Evolutionary conservation across 2,888 invertebrate genomes (phyloP).

Genomic region (Pseudoips prasinana): DNA sequence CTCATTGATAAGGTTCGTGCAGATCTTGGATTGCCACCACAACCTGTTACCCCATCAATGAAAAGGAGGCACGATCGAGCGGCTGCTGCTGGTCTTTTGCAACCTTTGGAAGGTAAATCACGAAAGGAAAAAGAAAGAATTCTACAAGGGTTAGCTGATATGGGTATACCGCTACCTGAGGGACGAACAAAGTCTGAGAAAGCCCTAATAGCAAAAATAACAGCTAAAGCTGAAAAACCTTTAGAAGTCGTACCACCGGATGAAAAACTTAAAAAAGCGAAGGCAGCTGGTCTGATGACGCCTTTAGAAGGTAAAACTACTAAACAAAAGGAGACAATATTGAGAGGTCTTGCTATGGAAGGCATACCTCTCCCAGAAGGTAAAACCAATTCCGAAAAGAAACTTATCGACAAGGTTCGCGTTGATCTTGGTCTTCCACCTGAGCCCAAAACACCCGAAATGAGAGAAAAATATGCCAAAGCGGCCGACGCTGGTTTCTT

Average conservation of each 20-base stretch:
- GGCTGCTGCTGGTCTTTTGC: slow-evolving; percentile 23
- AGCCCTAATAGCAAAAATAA: slow-evolving; percentile 6
- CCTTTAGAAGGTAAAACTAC: slow-evolving; percentile 6
- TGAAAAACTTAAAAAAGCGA: too few relatives aligned
- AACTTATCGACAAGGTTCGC: slow-evolving; percentile 16
- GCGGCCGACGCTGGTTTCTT: slow-evolving; percentile 30
- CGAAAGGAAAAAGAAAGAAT: slow-evolving; percentile 32
- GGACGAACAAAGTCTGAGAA: slow-evolving; percentile 7
- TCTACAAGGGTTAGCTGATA: slow-evolving; percentile 20
- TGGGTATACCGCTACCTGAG: slow-evolving; percentile 28
- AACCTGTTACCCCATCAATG: slow-evolving; percentile 2
- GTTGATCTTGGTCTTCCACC: slow-evolving; percentile 25
- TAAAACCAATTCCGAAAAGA: slow-evolving; percentile 29
- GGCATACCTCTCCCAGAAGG: slow-evolving; percentile 14
- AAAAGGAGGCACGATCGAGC: neutral
- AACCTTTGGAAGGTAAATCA: slow-evolving; percentile 27
- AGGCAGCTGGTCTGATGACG: too few relatives aligned
- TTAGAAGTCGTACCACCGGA: neutral
- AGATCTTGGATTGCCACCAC: slow-evolving; percentile 20
- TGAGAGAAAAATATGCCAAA: slow-evolving; percentile 29
- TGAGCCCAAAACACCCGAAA: slow-evolving; percentile 16
- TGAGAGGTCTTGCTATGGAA: slow-evolving; percentile 1
- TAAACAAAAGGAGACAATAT: slow-evolving; percentile 2
- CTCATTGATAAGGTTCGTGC: slow-evolving; percentile 20
- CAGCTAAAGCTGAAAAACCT: neutral